Conservation (phyloP, 2,113 vertebrate genomes). For the Callithrix jacchus region DNA sequence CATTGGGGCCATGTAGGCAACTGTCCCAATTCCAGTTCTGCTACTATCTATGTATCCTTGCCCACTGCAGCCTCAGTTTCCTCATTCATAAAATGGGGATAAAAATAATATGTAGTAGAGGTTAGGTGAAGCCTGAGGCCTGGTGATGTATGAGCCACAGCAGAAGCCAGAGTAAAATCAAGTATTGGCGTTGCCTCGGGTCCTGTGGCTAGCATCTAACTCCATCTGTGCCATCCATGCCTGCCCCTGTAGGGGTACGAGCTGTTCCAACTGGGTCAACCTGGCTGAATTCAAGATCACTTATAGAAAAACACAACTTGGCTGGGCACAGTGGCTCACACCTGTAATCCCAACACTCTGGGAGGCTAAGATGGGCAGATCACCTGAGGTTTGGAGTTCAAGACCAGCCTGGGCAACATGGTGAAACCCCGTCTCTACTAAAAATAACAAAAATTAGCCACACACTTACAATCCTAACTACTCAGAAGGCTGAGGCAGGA, state of each 20-base stretch:
- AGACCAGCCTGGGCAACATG: too few species aligned
- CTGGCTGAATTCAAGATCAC: constrained; percentile 45
- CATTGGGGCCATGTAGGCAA: neutral
- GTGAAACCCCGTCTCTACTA: too few species aligned
- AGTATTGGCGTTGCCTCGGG: neutral
- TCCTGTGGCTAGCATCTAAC: constrained; percentile 78
- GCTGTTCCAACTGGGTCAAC: neutral
- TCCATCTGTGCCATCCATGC: constrained; percentile 82
- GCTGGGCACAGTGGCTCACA: too few species aligned
- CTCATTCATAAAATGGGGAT: neutral
- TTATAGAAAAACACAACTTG: neutral
- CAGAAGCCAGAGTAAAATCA: neutral
- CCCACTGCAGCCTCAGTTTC: neutral
- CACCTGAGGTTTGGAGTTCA: too few species aligned
- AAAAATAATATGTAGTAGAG: neutral
- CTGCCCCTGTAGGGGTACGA: constrained; percentile 60
- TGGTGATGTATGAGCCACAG: neutral
- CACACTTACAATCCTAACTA: too few species aligned
- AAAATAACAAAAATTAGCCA: too few species aligned
- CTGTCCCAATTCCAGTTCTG: neutral
- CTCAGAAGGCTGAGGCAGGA: too few species aligned
- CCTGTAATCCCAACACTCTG: too few species aligned
- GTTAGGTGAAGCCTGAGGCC: neutral
- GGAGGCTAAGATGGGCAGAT: too few species aligned
- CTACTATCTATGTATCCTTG: neutral